A percentile compares a stretch with the other conserved stretches of the same genome.
Evolutionary conservation across 2,113 vertebrate genomes (phyloP).

Genomic region (Centrocercus urophasianus): DNA sequence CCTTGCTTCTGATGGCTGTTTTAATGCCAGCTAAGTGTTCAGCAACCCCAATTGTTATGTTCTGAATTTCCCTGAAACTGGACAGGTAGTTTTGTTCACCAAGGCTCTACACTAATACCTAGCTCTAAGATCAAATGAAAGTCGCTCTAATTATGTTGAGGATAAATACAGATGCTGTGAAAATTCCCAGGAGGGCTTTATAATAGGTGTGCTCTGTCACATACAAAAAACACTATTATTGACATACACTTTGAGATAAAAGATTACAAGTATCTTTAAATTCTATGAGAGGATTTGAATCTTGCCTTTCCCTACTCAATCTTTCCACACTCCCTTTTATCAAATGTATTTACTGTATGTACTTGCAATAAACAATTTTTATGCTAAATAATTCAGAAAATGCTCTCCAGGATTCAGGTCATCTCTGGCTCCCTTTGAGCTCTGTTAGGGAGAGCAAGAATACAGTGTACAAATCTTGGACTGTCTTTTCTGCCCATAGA

Average conservation of each 20-base stretch:
- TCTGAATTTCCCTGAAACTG: background rate
- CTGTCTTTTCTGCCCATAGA: background rate
- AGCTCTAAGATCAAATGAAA: conserved; percentile 50
- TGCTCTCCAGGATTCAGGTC: background rate
- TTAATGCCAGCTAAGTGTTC: background rate
- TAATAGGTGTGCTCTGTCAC: background rate
- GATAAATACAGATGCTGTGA: conserved; percentile 39
- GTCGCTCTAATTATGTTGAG: conserved; percentile 28
- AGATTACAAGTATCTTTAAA: background rate
- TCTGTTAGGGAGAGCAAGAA: background rate
- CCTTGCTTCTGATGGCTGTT: background rate
- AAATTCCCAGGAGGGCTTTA: background rate
- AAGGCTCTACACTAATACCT: background rate
- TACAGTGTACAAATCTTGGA: background rate
- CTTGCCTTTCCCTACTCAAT: background rate
- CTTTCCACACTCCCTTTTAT: background rate
- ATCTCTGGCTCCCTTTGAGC: background rate
- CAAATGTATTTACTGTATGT: background rate
- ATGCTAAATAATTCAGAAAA: background rate
- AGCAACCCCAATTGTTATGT: background rate
- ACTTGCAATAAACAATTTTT: background rate
- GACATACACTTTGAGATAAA: background rate
- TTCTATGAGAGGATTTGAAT: background rate
- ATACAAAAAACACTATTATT: background rate
- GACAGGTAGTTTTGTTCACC: conserved; percentile 10